These are phyloP conservation scores for Emmelina monodactyla DNA, from an alignment of 2,888 invertebrate genomes.

Conservation along the genomic window DNA sequence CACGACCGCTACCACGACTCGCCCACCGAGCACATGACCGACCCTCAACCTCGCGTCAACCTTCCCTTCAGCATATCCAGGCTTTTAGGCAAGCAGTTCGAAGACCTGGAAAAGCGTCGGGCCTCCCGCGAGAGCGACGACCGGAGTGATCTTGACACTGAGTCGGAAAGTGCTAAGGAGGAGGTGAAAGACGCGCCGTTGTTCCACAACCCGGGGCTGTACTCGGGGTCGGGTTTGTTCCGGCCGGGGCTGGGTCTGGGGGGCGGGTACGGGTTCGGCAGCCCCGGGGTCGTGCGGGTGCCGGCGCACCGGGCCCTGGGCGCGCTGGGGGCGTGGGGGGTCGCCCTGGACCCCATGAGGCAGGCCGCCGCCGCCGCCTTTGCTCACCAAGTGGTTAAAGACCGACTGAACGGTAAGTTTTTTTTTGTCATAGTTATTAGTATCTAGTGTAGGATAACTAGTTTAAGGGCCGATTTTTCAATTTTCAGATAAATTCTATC, in stretches of 20 bases:
- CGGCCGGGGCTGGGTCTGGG: conserved; percentile 56
- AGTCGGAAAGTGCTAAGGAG: conserved; percentile 57
- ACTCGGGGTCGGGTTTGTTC: conserved; percentile 44
- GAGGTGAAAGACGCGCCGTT: conserved; percentile 50
- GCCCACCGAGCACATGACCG: conserved; percentile 57
- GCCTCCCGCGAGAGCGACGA: conserved; percentile 59
- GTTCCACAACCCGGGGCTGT: conserved; percentile 46
- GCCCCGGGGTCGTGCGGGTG: conserved; percentile 81
- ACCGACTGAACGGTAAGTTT: conserved; percentile 79
- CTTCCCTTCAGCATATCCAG: conserved; percentile 85
- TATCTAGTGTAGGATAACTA: too few species aligned
- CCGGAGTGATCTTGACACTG: conserved; percentile 58
- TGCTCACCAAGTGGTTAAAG: conserved; percentile 83
- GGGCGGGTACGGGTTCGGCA: conserved; percentile 66
- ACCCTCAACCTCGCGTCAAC: conserved; percentile 61
- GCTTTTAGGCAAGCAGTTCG: conserved; percentile 78
- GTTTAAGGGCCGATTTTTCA: too few species aligned
- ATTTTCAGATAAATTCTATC: too few species aligned
- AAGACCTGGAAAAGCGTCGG: conserved; percentile 65
- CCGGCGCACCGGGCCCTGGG: conserved; percentile 77
- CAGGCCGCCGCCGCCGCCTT: conserved; percentile 76
- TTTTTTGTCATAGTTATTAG: too few species aligned
- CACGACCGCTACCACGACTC: conserved; percentile 55
- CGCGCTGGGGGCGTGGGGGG: conserved; percentile 62
- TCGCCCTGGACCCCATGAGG: conserved; percentile 70